phyloP scores from a whole-genome alignment of 2,888 invertebrate species.

The Chymomyza procnemis region DNA sequence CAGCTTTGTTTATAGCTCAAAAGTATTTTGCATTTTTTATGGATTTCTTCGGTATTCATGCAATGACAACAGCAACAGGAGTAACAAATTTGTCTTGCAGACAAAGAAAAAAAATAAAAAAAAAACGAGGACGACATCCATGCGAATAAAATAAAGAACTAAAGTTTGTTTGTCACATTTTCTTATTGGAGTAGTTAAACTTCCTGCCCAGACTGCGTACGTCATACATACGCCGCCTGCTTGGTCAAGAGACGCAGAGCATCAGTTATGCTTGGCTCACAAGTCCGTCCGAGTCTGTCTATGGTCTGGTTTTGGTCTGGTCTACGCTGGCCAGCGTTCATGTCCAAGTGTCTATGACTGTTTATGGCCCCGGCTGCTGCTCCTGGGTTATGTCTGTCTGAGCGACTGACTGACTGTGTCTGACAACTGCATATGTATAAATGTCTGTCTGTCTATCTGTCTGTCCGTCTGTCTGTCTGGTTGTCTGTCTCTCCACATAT shows the following conservation, averaged over 20 bases:
- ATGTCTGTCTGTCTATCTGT: background rate
- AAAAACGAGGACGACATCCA: too few species aligned
- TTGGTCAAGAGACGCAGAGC: background rate
- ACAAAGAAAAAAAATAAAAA: conserved; percentile 31
- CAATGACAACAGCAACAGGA: conserved; percentile 40
- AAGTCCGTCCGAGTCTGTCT: background rate
- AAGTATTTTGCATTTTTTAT: conserved; percentile 58
- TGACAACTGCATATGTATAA: background rate
- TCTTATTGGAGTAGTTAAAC: conserved; percentile 70
- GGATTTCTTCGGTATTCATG: conserved; percentile 34
- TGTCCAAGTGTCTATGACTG: conserved; percentile 69
- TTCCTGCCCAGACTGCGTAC: conserved; percentile 44
- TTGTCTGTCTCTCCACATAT: background rate
- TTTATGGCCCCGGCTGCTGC: conserved; percentile 51
- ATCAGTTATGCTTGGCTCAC: background rate
- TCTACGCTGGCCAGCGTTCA: conserved; percentile 13
- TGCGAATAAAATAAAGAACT: background rate
- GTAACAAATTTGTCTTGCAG: conserved; percentile 49
- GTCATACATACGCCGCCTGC: too few species aligned
- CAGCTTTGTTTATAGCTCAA: conserved; percentile 34
- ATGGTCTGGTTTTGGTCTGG: conserved; percentile 28
- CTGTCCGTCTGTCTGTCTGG: conserved; percentile 20
- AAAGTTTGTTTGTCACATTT: conserved; percentile 54
- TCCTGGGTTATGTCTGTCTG: conserved; percentile 38
- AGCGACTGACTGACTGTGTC: conserved; percentile 3